These are phyloP conservation scores for Cheilosia vernalis DNA, from an alignment of 2,888 invertebrate genomes.

Conservation along the genomic window DNA sequence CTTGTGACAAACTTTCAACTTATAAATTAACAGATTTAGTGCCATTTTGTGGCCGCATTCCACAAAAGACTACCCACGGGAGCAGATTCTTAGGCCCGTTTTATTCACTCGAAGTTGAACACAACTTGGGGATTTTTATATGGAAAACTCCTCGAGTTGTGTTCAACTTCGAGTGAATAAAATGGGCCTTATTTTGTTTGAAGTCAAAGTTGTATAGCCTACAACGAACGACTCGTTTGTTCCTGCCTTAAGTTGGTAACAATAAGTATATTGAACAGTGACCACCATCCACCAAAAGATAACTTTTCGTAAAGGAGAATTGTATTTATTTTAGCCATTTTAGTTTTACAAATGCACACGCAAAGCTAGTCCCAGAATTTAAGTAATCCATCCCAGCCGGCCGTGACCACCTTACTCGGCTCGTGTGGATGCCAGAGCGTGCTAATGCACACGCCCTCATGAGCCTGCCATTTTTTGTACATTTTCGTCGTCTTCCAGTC, in stretches of 20 bases:
- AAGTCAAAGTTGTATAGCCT: not conserved
- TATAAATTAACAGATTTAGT: no score
- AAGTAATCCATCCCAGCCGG: slow-evolving; percentile 99
- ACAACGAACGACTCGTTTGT: no score
- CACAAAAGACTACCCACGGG: no score
- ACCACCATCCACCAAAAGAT: not conserved
- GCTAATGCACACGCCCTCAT: slow-evolving; percentile 98
- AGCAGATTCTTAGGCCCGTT: not conserved
- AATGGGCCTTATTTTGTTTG: no score
- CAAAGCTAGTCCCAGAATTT: slow-evolving; percentile 96
- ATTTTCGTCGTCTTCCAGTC: slow-evolving; percentile 99
- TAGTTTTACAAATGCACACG: not conserved
- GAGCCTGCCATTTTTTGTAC: slow-evolving; percentile 99
- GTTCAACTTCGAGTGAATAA: no score
- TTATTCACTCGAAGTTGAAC: no score
- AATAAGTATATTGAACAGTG: no score
- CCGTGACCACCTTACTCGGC: slow-evolving; percentile 97
- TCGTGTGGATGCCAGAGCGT: slow-evolving; percentile 99
- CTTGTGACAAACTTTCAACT: no score
- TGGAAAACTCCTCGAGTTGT: no score
- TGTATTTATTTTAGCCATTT: slow-evolving; percentile 17
- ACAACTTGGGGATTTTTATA: no score
- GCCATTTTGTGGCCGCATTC: no score
- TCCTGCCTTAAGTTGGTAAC: no score
- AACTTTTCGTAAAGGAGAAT: not conserved